Percentiles rank a stretch among this genome's conserved stretches.
Conservation (phyloP, 2,797 vertebrate species). For the Semaprochilodus insignis region DNA sequence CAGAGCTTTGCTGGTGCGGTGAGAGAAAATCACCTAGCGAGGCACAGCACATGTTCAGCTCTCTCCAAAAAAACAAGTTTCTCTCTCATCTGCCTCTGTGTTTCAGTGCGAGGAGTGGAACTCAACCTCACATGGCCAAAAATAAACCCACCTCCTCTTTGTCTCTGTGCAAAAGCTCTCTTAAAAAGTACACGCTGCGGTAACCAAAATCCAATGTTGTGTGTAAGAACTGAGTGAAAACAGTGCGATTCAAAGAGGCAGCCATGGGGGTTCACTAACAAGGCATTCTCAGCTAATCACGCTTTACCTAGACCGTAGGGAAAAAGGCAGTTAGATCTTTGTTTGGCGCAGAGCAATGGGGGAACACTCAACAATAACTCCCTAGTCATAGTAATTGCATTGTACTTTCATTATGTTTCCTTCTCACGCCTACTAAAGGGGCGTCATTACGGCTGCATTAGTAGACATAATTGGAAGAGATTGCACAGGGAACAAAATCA, state of each 20-base stretch:
- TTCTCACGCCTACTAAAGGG: constrained; percentile 76
- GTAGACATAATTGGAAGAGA: constrained; percentile 41
- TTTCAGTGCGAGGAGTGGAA: constrained; percentile 27
- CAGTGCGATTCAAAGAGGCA: constrained; percentile 66
- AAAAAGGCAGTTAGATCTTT: constrained; percentile 81
- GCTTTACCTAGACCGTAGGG: constrained; percentile 76
- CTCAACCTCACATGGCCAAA: constrained; percentile 41
- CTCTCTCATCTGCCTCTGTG: constrained; percentile 38
- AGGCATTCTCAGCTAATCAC: constrained; percentile 83
- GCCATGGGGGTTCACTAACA: constrained; percentile 81
- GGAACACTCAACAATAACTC: constrained; percentile 80
- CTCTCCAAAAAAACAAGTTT: constrained; percentile 31
- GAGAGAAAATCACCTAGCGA: constrained; percentile 38
- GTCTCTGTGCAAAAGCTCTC: constrained; percentile 37
- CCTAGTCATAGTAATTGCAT: constrained; percentile 82
- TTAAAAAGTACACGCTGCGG: constrained; percentile 28
- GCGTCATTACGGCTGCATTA: constrained; percentile 49
- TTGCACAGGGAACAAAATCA: constrained; percentile 37
- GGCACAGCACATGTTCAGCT: constrained; percentile 18
- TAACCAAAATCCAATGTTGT: constrained; percentile 43
- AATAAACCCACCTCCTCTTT: constrained; percentile 42
- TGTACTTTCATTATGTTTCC: constrained; percentile 78
- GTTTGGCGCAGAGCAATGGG: constrained; percentile 73
- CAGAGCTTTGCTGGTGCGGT: constrained; percentile 23
- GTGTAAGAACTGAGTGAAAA: constrained; percentile 43